Base-by-base conservation (phyloP, 1,140 invertebrate genomes). In the Anadara kagoshimensis region DNA sequence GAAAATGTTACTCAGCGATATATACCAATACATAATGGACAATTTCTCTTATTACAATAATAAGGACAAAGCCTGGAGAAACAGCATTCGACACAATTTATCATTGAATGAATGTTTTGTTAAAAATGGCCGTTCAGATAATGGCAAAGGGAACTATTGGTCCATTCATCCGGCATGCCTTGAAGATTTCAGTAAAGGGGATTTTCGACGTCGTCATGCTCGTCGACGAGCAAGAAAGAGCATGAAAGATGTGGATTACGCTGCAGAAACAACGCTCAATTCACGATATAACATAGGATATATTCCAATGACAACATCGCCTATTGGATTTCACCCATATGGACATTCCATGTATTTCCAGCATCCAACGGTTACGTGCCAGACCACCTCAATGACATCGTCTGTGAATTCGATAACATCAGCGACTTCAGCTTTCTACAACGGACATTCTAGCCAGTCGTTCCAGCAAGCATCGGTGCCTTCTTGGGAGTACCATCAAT, bases 61-160 rank as follows among this genome's bases (percentile, higher is more conserved):
- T 81, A 92, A 91, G 43, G 92, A 92, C 8, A 92, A 92, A 71
- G 92, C 93, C 12, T 93, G 93, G 93, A 93, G 93, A 90, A 93
- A 93, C 88, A 90, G 88, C 36, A 75, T 85, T 5, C 75, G 82
- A n/a, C 82, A 86, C 67, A 99, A 99, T 89, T 87, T 99, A 0
- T 98, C 96, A 0, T 90, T 99, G 0, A 99, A 99, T 90, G 97
- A 99, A 84, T 99, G 98, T 84, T 99, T 99, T 88, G 93, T 99
- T 7, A 99, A 99, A 87, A 94, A 95, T 0, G 97, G 97, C 0
- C 73, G 85, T 22, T 78, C 84, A 5, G 95, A 96, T 0, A 98
- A 98, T 86, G 97, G 97, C 0, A 99, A 99, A 86, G 97, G 91
- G 0, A 97, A 99, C 84, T 98, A 96, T 82, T 99, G 97, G 97